Base-by-base conservation (phyloP, 2,888 invertebrate genomes). In the Galeopsomyia nigrocyanea region DNA sequence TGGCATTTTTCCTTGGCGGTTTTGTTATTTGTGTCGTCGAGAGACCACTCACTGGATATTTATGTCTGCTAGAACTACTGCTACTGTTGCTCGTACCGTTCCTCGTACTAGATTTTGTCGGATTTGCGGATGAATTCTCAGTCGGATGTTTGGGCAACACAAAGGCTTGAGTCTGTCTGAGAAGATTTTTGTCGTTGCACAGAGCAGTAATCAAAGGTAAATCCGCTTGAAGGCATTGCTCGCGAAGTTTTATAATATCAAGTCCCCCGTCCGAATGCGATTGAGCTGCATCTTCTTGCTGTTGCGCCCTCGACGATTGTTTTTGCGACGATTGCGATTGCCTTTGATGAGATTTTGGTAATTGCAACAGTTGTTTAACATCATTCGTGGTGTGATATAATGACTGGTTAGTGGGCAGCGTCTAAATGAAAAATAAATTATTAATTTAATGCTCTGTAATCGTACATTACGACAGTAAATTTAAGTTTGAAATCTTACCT, bases 171-270 rank as follows among this genome's bases (percentile, higher is more conserved):
- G 95, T 95, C 87, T 95, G 95, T 87, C 95, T 95, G 73, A 95
- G 88, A 81, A 97, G 89, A 73, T 95, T 94, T 72, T 94, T 91
- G 87, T 97, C 97, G 85, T 97, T 97, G 88, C 96, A 97, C 79
- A 97, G 89, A 16, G 97, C 97, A 73, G 96, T 94, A 83, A 97
- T 96, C 75, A 98, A 89, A 21, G 97, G 97, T 86, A 97, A 89
- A 87, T 96, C 96, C 82, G 96, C 89, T 84, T 95, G 94, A 84
- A 93, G 93, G 87, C 95, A 95, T 88, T 95, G 95, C 87, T 95
- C 95, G 72, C 95, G 90, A 75, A 96, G 88, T 78, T 94, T 92
- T 82, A 93, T 92, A 81, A 96, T 95, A 87, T 96, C 96, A 76
- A 93, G 86, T 78, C 90, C 86, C 26, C 85, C 86, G 55, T 84